A percentile compares a stretch with the other conserved stretches of the same genome.
Conservation (phyloP, 2,888 invertebrate species). For the Nemurella pictetii region DNA sequence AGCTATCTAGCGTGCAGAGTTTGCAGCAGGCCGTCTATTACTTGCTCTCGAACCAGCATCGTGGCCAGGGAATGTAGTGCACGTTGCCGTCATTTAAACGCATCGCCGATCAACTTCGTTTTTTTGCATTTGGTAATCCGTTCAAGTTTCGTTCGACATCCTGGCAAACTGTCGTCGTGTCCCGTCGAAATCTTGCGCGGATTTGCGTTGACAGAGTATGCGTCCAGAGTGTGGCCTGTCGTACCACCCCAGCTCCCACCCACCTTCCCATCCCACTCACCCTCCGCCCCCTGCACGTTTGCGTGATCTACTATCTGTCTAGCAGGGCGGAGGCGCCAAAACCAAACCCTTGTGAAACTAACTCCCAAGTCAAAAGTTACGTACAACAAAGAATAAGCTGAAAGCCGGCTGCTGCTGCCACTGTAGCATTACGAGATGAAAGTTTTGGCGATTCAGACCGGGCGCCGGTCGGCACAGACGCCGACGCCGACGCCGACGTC, state of each 20-base stretch:
- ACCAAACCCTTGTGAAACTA: conserved; percentile 5
- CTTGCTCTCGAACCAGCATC: not conserved
- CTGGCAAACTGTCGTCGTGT: not conserved
- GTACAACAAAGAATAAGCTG: conserved; percentile 2
- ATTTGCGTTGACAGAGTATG: not conserved
- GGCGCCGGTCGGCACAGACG: not conserved
- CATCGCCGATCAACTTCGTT: not conserved
- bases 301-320: not conserved
- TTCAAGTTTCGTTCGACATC: not conserved
- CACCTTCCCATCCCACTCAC: not conserved
- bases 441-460: not conserved
- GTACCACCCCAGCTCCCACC: not conserved
- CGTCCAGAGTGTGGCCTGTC: not conserved
- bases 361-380: conserved; percentile 16
- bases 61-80: not conserved
- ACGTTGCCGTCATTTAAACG: not conserved
- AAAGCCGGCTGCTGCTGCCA: too few relatives aligned
- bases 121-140: not conserved
- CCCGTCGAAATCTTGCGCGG: not conserved
- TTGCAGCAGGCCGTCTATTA: not conserved
- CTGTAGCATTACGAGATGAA: not conserved
- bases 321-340: not conserved
- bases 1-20: not conserved
- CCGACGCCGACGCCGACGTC: not conserved
- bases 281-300: not conserved